phyloP scores from a whole-genome alignment of 1,140 invertebrate species.

The Penaeus chinensis region DNA sequence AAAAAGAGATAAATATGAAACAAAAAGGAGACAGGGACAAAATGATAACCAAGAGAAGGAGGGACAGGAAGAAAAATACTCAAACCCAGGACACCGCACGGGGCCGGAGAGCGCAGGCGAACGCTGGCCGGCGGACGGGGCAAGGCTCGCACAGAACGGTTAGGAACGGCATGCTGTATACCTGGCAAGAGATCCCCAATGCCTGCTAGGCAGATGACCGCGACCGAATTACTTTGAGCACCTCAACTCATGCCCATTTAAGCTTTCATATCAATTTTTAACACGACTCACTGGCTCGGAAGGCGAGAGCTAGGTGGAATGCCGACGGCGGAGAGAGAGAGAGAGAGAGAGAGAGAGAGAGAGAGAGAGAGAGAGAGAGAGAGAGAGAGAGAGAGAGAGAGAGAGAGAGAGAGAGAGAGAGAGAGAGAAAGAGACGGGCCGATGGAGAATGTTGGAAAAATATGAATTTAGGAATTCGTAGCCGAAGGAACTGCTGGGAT shows the following conservation, averaged over 20 bases:
- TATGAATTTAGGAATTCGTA: too few species aligned
- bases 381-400: too few species aligned
- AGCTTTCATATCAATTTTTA: conserved; percentile 25
- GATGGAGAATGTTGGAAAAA: too few species aligned
- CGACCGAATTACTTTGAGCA: conserved; percentile 16
- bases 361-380: too few species aligned
- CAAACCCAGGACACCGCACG: too few species aligned
- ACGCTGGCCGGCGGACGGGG: not conserved
- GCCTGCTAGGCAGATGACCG: conserved; percentile 9
- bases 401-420: too few species aligned
- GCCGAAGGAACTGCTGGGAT: too few species aligned
- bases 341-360: too few species aligned
- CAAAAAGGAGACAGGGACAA: not conserved
- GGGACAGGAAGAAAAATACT: not conserved
- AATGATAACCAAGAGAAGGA: not conserved
- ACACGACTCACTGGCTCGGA: not conserved
- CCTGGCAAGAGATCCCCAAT: not conserved
- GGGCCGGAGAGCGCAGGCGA: not conserved
- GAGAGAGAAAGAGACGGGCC: too few species aligned
- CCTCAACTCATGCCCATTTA: conserved; percentile 17
- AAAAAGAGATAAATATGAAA: not conserved
- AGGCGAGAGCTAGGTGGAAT: not conserved
- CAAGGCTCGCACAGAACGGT: not conserved
- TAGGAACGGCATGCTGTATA: conserved; percentile 36
- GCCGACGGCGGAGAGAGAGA: not conserved